A percentile compares a stretch with the other conserved stretches of the same genome.
phyloP scores from a whole-genome alignment of 2,797 vertebrate species.

The Lacerta bilineata region DNA sequence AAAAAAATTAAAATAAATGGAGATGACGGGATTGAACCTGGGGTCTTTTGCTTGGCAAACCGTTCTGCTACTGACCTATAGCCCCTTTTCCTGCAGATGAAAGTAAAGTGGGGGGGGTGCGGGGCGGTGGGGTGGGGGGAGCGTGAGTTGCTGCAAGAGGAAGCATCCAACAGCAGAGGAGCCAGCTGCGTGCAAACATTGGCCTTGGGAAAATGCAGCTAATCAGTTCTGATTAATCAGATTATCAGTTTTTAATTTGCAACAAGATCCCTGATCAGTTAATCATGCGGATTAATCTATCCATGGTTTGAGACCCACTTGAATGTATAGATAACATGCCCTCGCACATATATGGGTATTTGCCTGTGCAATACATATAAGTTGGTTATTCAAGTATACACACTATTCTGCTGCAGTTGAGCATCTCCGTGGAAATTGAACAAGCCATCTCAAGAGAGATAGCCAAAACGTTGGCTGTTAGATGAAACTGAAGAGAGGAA shows the following conservation, averaged over 20 bases:
- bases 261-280: background rate
- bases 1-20: too few species aligned
- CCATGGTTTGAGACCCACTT: background rate
- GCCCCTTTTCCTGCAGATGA: background rate
- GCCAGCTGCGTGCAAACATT: background rate
- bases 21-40: background rate
- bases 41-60: background rate
- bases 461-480: accelerated
- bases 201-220: background rate
- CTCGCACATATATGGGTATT: background rate
- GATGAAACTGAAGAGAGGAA: background rate
- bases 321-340: background rate
- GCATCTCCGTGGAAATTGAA: background rate
- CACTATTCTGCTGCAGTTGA: constrained; percentile 25
- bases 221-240: constrained; percentile 17
- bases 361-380: background rate
- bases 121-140: background rate
- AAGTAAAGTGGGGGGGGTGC: background rate
- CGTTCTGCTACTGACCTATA: background rate
- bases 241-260: background rate
- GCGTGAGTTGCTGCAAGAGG: background rate
- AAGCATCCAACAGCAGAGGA: background rate
- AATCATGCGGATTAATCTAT: constrained; percentile 9
- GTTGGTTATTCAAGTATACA: constrained; percentile 36
- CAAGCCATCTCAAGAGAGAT: constrained; percentile 1